Percentiles rank a stretch among this genome's conserved stretches.
These are phyloP conservation scores for Andrena bucephala DNA, from an alignment of 2,888 invertebrate genomes.

Conservation along the genomic window DNA sequence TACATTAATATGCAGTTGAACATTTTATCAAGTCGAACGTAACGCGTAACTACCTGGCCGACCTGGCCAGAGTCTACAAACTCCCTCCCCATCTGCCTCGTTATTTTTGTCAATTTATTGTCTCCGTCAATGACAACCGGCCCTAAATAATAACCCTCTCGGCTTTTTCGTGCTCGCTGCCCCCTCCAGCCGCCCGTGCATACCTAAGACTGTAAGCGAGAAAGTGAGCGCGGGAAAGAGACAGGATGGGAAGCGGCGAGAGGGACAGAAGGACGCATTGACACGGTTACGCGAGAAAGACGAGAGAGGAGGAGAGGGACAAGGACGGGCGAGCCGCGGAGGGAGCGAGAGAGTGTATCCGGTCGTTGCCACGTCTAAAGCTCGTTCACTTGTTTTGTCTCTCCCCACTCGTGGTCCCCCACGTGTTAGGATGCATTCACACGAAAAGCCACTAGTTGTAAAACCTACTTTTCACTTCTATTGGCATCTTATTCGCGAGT, in stretches of 20 bases:
- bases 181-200: conserved; percentile 62
- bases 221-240: conserved; percentile 18
- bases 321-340: conserved; percentile 52
- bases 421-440: conserved; percentile 71
- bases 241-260: conserved; percentile 24
- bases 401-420: conserved; percentile 63
- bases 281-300: conserved; percentile 15
- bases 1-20: neutral
- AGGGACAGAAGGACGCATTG: conserved; percentile 1
- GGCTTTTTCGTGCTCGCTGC: conserved; percentile 42
- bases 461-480: conserved; percentile 57
- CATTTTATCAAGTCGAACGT: conserved; percentile 31
- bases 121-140: conserved; percentile 72
- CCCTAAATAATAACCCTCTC: conserved; percentile 75
- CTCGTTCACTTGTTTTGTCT: conserved; percentile 83
- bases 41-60: conserved; percentile 29
- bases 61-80: conserved; percentile 15
- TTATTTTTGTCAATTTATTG: conserved; percentile 65
- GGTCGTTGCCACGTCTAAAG: conserved; percentile 83
- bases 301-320: conserved; percentile 43
- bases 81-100: conserved; percentile 20
- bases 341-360: conserved; percentile 79
- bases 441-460: conserved; percentile 62
- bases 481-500: conserved; percentile 43
- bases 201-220: conserved; percentile 59